phyloP scores from a whole-genome alignment of 2,797 vertebrate genomes.

The Bucorvus abyssinicus region DNA sequence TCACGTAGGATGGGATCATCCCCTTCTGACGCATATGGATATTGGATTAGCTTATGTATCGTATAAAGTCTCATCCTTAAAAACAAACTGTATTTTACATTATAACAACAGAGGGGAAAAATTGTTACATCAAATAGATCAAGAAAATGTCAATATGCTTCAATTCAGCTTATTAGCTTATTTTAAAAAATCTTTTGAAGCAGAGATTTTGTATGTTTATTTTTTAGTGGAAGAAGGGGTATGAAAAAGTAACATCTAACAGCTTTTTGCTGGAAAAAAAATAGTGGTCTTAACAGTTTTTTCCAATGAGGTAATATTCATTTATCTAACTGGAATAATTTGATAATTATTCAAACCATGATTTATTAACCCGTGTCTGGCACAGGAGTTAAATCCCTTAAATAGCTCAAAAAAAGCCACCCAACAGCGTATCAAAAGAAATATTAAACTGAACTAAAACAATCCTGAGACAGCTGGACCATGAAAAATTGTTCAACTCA shows the following conservation, averaged over 20 bases:
- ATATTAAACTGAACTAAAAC: conserved; percentile 70
- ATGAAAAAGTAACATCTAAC: neutral
- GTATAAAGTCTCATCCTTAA: neutral
- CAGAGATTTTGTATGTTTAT: neutral
- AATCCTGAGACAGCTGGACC: conserved; percentile 81
- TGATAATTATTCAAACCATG: conserved; percentile 49
- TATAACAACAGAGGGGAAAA: neutral
- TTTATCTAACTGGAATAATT: conserved; percentile 13
- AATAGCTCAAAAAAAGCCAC: conserved; percentile 36
- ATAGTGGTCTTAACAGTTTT: neutral
- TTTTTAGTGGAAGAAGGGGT: neutral
- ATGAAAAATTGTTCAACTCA: conserved; percentile 87
- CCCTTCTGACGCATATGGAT: neutral
- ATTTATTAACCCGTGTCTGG: conserved; percentile 52
- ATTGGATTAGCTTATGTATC: neutral
- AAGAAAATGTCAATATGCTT: neutral
- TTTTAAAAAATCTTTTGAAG: neutral
- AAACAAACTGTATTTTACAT: neutral
- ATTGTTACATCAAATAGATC: neutral
- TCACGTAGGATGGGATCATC: neutral
- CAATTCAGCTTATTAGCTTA: neutral
- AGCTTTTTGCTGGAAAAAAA: neutral
- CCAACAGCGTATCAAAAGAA: conserved; percentile 61
- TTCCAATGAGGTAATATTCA: neutral
- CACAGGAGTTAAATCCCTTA: conserved; percentile 42